phyloP scores from a whole-genome alignment of 2,888 invertebrate species.

The Oligia strigilis region DNA sequence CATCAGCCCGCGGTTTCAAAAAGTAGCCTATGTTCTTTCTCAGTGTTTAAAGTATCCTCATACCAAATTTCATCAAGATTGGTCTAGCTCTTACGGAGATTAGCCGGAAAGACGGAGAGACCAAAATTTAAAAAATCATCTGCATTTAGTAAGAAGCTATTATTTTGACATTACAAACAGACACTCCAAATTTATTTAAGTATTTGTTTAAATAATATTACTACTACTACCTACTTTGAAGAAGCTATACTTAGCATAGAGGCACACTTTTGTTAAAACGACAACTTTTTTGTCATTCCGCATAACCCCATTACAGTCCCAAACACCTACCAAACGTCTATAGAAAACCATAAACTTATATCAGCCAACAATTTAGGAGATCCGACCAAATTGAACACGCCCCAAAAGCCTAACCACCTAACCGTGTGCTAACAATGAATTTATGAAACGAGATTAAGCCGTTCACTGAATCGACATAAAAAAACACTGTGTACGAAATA shows the following conservation, averaged over 20 bases:
- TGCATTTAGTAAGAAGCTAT: too few species aligned
- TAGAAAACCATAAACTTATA: conserved; percentile 27
- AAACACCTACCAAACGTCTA: neutral
- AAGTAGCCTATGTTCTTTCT: too few species aligned
- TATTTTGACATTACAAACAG: too few species aligned
- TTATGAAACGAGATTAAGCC: conserved; percentile 60
- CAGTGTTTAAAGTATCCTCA: too few species aligned
- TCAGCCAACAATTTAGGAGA: conserved; percentile 37
- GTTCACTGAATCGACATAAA: conserved; percentile 56
- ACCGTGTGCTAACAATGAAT: conserved; percentile 55
- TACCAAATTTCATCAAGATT: too few species aligned
- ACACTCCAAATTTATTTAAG: too few species aligned
- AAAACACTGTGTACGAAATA: conserved; percentile 42
- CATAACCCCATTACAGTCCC: neutral
- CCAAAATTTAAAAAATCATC: too few species aligned
- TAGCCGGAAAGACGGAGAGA: too few species aligned
- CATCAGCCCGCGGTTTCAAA: too few species aligned
- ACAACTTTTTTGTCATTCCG: neutral
- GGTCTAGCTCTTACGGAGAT: too few species aligned
- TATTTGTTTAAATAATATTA: neutral
- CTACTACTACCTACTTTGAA: neutral
- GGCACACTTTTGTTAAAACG: neutral
- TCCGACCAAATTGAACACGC: conserved; percentile 51
- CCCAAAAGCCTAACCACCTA: conserved; percentile 34
- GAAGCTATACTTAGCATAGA: neutral